Base-by-base conservation (phyloP, 2,888 invertebrate genomes). In the Gari tellinella region DNA sequence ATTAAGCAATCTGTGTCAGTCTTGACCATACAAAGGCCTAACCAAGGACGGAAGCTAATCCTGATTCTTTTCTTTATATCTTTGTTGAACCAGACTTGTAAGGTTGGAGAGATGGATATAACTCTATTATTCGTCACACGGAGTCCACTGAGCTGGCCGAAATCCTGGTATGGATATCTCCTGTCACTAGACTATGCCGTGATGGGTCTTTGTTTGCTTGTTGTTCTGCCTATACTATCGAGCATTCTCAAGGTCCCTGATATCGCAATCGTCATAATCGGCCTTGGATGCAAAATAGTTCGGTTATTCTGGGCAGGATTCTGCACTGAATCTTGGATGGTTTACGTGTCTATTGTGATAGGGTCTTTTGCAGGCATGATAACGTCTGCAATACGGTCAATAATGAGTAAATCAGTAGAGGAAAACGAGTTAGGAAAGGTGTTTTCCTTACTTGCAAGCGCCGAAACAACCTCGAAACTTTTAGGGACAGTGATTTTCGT, bases 111-210 rank as follows among this genome's bases (percentile, higher is more conserved):
- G 55, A 84, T 85, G 8, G 91, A 91, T 68, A 85, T 90, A 1
- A 90, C 89, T 0, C 67, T 91, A 21, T 82, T 91, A 5, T 88
- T 84, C 62, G 89, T 89, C 1, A 84, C 86, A 67, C 81, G 85
- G 49, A 68, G 82, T 12, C 91, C 91, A 2, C 77, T 91, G 0
- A 79, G 77, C 68, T 91, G 90, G 90, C 77, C 81, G n/a, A 84
- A 86, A 40, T 84, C 88, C 5, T 84, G 86, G 81, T 91, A 90
- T 67, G 90, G 90, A 8, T 92, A 90, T 64, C 83, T 91, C 4
- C 69, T 91, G 53, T 90, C 91, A 2, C 67, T 88, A 2, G 91
- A 91, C 78, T 91, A 91, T 75, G 90, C 90, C 1, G 86, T 87
- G 14, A 89, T 91, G 86, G 91, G 91, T 0, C 25, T 90, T 5